Evolutionary conservation across 2,888 invertebrate genomes (phyloP).

Genomic region (Drosophila picticornis): DNA sequence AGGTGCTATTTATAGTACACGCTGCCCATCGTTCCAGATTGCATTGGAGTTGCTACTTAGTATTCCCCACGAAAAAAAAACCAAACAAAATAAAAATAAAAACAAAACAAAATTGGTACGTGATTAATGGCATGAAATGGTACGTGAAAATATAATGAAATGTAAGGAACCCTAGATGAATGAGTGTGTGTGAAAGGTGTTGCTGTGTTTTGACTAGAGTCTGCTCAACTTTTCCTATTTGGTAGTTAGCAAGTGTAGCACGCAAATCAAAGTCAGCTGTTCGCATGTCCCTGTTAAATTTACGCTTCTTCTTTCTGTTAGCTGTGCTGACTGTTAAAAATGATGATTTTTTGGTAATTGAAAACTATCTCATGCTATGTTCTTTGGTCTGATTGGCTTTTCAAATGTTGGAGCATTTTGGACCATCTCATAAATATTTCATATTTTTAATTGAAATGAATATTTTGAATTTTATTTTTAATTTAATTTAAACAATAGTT

Average conservation of each 20-base stretch:
- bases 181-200: background rate
- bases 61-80: background rate
- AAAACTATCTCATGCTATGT: background rate
- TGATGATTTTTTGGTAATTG: background rate
- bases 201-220: background rate
- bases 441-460: no score
- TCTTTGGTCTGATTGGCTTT: background rate
- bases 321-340: background rate
- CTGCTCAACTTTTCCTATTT: background rate
- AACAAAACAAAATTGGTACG: background rate
- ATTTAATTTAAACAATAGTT: background rate
- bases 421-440: background rate
- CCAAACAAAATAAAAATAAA: no score
- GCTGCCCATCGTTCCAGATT: background rate
- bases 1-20: slow-evolving; percentile 9
- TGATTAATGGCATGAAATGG: slow-evolving; percentile 6
- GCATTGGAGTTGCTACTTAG: background rate
- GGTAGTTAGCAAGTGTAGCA: background rate
- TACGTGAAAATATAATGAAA: slow-evolving; percentile 8
- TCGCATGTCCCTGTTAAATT: background rate
- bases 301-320: background rate
- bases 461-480: background rate
- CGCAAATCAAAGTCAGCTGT: background rate
- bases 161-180: background rate
- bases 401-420: background rate